Conservation (phyloP, 2,113 vertebrate species). For the Sminthopsis crassicaudata region DNA sequence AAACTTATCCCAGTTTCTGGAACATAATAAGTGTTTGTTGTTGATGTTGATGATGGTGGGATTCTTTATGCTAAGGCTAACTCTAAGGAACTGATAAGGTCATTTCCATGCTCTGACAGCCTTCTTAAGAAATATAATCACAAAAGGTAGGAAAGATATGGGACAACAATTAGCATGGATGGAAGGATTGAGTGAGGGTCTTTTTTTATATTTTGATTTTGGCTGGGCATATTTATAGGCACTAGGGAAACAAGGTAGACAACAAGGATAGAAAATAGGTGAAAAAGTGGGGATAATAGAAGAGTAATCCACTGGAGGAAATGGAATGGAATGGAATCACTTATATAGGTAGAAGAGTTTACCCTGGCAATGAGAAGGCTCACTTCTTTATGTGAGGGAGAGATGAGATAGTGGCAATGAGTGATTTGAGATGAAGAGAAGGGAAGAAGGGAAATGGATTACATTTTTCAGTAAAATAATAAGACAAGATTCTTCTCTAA, state of each 20-base stretch:
- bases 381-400: not conserved
- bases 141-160: no score
- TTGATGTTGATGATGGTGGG: no score
- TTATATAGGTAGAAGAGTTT: not conserved
- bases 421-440: not conserved
- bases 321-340: not conserved
- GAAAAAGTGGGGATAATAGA: not conserved
- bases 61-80: no score
- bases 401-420: not conserved
- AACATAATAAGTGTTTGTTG: no score
- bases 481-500: not conserved
- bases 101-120: not conserved
- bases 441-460: not conserved
- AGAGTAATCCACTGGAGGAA: not conserved
- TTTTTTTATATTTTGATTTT: no score
- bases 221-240: no score
- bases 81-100: no score
- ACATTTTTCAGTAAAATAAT: not conserved
- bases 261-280: not conserved
- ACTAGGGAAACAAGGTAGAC: not conserved
- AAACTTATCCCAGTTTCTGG: no score
- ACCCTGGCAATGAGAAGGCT: not conserved
- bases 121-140: not conserved
- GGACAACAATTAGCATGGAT: no score
- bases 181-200: no score